Percentiles rank a stretch among this genome's conserved stretches.
These are phyloP conservation scores for Tribolium castaneum DNA, from an alignment of 1,140 invertebrate species.

Conservation along the genomic window DNA sequence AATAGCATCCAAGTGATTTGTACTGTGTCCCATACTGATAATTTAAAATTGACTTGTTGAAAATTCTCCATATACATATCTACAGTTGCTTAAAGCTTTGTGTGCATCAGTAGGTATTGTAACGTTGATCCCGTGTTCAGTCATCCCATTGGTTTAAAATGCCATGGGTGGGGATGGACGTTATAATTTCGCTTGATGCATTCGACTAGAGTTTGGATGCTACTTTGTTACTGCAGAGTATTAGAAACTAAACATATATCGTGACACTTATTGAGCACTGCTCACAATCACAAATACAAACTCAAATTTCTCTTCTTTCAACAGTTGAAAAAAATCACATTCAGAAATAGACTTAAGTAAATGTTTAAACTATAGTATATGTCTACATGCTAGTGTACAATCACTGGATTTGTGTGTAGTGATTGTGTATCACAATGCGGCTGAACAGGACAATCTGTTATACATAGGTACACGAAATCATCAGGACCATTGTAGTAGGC, in stretches of 20 bases:
- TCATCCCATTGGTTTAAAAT: slow-evolving; percentile 11
- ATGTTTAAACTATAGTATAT: slow-evolving; percentile 53
- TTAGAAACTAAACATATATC: slow-evolving; percentile 53
- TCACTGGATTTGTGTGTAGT: slow-evolving; percentile 42
- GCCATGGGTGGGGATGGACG: background rate
- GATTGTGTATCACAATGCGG: slow-evolving; percentile 60
- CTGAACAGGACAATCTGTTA: slow-evolving; percentile 60
- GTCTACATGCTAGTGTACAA: slow-evolving; percentile 55
- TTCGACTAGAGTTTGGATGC: slow-evolving; percentile 36
- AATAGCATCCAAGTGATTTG: slow-evolving; percentile 55
- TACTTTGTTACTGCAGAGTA: slow-evolving; percentile 44
- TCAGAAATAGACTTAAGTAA: slow-evolving; percentile 59
- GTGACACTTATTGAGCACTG: slow-evolving; percentile 53
- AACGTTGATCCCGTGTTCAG: slow-evolving; percentile 6
- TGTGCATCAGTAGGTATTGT: background rate
- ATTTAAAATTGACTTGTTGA: slow-evolving; percentile 41
- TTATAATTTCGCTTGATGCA: slow-evolving; percentile 21
- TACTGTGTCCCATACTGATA: slow-evolving; percentile 44
- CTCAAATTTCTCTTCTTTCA: slow-evolving; percentile 59
- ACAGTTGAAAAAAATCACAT: slow-evolving; percentile 60
- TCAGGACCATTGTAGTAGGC: slow-evolving; percentile 36
- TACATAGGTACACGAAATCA: slow-evolving; percentile 27
- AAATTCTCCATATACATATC: slow-evolving; percentile 27
- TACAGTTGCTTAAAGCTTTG: slow-evolving; percentile 50
- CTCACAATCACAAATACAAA: slow-evolving; percentile 55